These are phyloP conservation scores for Olivierus martensii DNA, from an alignment of 1,140 invertebrate genomes.

Conservation along the genomic window DNA sequence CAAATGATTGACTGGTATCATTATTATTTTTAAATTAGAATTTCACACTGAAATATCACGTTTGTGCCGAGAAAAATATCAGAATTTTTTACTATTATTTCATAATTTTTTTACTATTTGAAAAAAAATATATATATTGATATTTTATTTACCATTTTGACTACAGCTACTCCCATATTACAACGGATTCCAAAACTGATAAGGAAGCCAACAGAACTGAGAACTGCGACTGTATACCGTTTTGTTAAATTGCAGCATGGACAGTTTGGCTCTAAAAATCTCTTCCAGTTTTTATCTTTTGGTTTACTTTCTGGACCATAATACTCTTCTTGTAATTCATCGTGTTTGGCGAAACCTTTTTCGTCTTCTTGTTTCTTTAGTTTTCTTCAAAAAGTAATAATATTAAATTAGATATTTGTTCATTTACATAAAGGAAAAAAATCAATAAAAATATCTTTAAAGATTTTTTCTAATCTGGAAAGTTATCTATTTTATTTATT, in stretches of 20 bases:
- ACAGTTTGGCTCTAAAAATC: slow-evolving; percentile 51
- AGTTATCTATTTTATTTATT: background rate
- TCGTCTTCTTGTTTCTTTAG: slow-evolving; percentile 27
- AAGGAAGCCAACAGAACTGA: slow-evolving; percentile 76
- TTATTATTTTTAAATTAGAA: too few species aligned
- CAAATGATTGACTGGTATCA: too few species aligned
- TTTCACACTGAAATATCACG: too few species aligned
- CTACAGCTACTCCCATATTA: slow-evolving; percentile 92
- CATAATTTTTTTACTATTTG: too few species aligned
- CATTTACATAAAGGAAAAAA: too few species aligned
- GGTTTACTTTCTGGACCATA: slow-evolving; percentile 24
- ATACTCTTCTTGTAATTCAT: slow-evolving; percentile 30
- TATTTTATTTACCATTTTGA: slow-evolving; percentile 49
- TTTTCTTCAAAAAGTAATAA: slow-evolving; percentile 16
- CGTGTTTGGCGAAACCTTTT: slow-evolving; percentile 28
- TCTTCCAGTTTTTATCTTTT: slow-evolving; percentile 6
- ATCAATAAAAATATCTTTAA: too few species aligned
- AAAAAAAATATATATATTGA: too few species aligned
- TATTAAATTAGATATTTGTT: background rate
- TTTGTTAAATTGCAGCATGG: slow-evolving; percentile 61
- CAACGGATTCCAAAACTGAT: slow-evolving; percentile 90
- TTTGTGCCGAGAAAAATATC: too few species aligned
- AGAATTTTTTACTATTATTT: too few species aligned
- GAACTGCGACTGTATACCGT: slow-evolving; percentile 69
- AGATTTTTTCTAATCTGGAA: too few species aligned